Conservation (phyloP, 2,113 vertebrate species). For the Oreochromis aureus region DNA sequence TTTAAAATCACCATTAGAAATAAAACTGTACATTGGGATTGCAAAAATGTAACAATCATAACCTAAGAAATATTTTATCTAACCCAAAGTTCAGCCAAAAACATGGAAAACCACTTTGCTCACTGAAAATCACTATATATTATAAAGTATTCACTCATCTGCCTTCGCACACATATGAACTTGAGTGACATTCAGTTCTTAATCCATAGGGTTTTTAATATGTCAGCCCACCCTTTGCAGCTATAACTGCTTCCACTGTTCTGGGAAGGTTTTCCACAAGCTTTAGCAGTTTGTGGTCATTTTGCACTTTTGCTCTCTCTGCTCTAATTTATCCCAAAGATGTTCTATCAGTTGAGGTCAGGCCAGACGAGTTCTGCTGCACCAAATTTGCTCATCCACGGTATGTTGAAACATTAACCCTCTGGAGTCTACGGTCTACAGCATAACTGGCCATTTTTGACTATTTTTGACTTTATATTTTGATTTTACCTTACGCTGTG, state of each 20-base stretch:
- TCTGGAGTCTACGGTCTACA: background rate
- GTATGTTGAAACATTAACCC: background rate
- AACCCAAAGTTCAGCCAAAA: background rate
- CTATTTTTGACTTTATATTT: background rate
- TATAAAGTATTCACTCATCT: background rate
- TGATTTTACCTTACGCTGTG: background rate
- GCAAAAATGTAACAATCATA: background rate
- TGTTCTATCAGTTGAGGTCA: background rate
- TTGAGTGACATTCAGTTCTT: background rate
- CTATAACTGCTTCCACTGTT: background rate
- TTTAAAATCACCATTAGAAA: background rate
- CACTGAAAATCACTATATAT: rapidly evolving
- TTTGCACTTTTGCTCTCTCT: background rate
- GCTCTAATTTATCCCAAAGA: background rate
- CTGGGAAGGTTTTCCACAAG: background rate
- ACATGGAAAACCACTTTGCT: background rate
- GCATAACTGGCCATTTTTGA: background rate
- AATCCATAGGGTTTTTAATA: background rate
- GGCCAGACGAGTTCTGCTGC: background rate
- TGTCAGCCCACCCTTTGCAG: background rate
- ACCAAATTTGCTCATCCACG: background rate
- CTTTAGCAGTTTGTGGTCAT: background rate
- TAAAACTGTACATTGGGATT: background rate
- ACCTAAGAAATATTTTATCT: background rate
- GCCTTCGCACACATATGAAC: background rate